Percentiles rank a stretch among this genome's conserved stretches.
phyloP scores from a whole-genome alignment of 2,888 invertebrate genomes.

The Chrysodeixis includens region DNA sequence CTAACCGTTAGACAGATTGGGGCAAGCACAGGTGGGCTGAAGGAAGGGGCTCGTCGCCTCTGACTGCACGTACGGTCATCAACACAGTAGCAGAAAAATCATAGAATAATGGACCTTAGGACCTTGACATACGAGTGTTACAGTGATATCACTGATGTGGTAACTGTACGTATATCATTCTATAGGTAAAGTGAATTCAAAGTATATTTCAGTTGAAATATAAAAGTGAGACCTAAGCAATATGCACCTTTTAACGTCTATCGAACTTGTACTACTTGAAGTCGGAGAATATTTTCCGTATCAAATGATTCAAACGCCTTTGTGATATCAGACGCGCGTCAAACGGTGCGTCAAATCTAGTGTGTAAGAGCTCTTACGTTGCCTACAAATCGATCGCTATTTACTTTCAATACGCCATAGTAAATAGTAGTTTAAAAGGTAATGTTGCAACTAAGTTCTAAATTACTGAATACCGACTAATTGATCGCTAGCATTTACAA shows the following conservation, averaged over 20 bases:
- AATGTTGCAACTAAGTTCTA: slow-evolving; percentile 1
- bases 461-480: slow-evolving; percentile 1
- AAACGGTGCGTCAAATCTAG: not conserved
- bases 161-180: not conserved
- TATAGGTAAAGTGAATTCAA: no score
- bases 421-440: slow-evolving; percentile 3
- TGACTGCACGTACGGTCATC: not conserved
- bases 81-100: not conserved
- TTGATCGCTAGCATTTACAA: slow-evolving; percentile 2
- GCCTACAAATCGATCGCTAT: not conserved
- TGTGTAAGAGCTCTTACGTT: not conserved
- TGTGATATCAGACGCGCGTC: not conserved
- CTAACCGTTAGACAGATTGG: not conserved
- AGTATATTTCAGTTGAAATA: no score
- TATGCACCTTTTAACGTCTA: no score
- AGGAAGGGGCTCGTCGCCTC: not conserved
- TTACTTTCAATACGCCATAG: not conserved
- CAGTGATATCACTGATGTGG: not conserved
- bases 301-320: no score
- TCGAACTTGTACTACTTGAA: no score
- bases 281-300: no score
- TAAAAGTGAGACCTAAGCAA: no score
- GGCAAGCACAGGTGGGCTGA: not conserved
- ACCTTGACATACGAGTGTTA: not conserved
- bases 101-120: not conserved